Evolutionary conservation across 2,888 invertebrate genomes (phyloP).

Genomic region (Drosophila kuntzei): DNA sequence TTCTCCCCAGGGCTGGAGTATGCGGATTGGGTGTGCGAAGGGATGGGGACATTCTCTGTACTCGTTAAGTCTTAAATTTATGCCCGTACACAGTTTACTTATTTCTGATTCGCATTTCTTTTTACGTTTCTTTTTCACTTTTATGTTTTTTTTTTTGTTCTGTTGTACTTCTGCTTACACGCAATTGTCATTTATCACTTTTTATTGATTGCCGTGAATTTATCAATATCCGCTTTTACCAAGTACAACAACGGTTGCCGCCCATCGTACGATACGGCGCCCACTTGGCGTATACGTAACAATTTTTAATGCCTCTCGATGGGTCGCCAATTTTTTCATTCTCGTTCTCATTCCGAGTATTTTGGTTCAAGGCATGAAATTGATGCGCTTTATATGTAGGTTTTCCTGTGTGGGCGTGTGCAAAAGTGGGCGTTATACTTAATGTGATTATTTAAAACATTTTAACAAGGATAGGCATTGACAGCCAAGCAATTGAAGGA

Average conservation of each 20-base stretch:
- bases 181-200: conserved; percentile 79
- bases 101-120: conserved; percentile 51
- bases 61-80: conserved; percentile 75
- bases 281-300: conserved; percentile 69
- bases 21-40: neutral
- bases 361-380: conserved; percentile 76
- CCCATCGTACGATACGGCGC: conserved; percentile 50
- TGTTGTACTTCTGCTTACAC: conserved; percentile 60
- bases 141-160: conserved; percentile 16
- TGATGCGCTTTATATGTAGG: conserved; percentile 68
- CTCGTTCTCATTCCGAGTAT: conserved; percentile 26
- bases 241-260: conserved; percentile 53
- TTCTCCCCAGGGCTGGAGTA: neutral
- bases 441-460: conserved; percentile 75
- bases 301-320: conserved; percentile 75
- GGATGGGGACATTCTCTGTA: conserved; percentile 12
- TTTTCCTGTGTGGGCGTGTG: conserved; percentile 17
- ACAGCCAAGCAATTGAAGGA: neutral
- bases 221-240: conserved; percentile 78
- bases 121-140: conserved; percentile 6
- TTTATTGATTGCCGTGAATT: conserved; percentile 80
- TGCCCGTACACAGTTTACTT: conserved; percentile 63
- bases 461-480: conserved; percentile 38
- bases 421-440: conserved; percentile 55
- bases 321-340: conserved; percentile 30